These are phyloP conservation scores for Euthynnus affinis DNA, from an alignment of 2,797 vertebrate genomes.

Conservation along the genomic window DNA sequence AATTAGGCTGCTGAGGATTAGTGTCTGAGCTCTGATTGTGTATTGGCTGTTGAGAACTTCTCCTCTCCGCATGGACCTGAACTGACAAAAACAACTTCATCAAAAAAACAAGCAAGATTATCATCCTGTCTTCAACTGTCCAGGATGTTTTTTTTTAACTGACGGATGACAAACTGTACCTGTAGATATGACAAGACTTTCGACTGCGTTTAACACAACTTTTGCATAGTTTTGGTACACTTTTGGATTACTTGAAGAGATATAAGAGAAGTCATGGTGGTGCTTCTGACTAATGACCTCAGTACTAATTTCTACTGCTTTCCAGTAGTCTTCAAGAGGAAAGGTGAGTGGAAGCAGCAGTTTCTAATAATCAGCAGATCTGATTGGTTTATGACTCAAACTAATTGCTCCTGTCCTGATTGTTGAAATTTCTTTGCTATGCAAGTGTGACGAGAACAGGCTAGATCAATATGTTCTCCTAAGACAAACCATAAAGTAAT, in stretches of 20 bases:
- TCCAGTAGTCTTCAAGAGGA: conserved; percentile 87
- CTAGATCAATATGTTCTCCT: conserved; percentile 16
- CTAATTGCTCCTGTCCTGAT: conserved; percentile 8
- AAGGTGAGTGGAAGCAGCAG: conserved; percentile 85
- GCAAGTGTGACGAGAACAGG: conserved; percentile 25
- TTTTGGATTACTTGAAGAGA: conserved; percentile 23
- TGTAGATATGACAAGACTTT: background rate
- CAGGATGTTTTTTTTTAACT: conserved; percentile 39
- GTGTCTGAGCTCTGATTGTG: conserved; percentile 73
- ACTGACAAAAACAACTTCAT: conserved; percentile 66
- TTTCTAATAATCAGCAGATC: background rate
- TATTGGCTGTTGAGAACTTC: conserved; percentile 61
- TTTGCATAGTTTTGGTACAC: conserved; percentile 26
- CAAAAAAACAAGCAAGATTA: conserved; percentile 63
- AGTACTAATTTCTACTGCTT: conserved; percentile 83
- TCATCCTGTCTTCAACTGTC: conserved; percentile 15
- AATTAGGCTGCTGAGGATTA: conserved; percentile 82
- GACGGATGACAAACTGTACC: background rate
- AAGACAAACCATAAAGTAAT: conserved; percentile 44
- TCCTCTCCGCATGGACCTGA: conserved; percentile 38
- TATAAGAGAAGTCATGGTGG: conserved; percentile 82
- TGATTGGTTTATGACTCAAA: conserved; percentile 41
- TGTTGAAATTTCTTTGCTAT: conserved; percentile 14
- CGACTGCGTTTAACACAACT: conserved; percentile 20
- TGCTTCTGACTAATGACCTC: conserved; percentile 83